These are phyloP conservation scores for Perca fluviatilis DNA, from an alignment of 2,113 vertebrate genomes.

Conservation along the genomic window DNA sequence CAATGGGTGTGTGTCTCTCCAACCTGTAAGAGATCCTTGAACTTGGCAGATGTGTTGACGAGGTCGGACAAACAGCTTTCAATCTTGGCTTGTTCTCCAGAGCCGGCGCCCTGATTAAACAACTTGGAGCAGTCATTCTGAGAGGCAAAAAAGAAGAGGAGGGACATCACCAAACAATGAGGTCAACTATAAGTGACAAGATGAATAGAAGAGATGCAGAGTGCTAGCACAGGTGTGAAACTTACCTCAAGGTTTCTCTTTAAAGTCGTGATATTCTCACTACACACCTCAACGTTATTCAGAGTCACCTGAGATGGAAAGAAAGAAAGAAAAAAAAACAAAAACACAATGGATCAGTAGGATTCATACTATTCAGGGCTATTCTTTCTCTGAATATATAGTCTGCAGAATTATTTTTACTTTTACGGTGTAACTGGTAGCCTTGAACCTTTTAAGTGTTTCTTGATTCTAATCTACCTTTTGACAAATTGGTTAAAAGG, in stretches of 20 bases:
- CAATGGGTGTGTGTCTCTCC: neutral
- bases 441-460: neutral
- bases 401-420: slow-evolving; percentile 10
- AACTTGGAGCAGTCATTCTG: slow-evolving; percentile 96
- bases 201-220: neutral
- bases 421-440: neutral
- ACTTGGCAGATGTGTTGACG: slow-evolving; percentile 92
- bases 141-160: neutral
- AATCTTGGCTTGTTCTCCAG: slow-evolving; percentile 94
- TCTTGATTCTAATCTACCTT: slow-evolving; percentile 31
- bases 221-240: neutral
- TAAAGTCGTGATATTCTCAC: slow-evolving; percentile 96
- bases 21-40: slow-evolving; percentile 97
- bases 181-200: neutral
- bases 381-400: neutral
- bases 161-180: neutral
- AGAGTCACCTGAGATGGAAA: slow-evolving; percentile 89
- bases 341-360: neutral
- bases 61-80: slow-evolving; percentile 97
- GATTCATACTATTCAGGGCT: neutral
- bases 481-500: slow-evolving; percentile 22
- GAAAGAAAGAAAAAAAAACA: neutral
- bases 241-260: slow-evolving; percentile 96
- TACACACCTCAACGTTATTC: slow-evolving; percentile 97
- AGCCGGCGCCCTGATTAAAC: slow-evolving; percentile 89